These are phyloP conservation scores for Cephalopholis sonnerati DNA, from an alignment of 2,113 vertebrate species.

Conservation along the genomic window DNA sequence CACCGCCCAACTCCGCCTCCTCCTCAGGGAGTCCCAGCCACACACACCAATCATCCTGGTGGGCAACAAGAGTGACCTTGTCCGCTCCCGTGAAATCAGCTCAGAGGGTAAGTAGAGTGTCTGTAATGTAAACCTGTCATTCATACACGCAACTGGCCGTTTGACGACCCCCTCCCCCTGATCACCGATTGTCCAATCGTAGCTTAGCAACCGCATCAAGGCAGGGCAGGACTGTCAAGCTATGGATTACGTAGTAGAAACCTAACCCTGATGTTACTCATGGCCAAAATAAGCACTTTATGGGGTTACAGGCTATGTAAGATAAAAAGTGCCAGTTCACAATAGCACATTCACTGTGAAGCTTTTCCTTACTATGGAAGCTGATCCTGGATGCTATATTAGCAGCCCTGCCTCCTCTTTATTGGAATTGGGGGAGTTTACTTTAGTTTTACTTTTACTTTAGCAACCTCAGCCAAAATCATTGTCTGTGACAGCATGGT, in stretches of 20 bases:
- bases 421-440: background rate
- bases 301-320: too few relatives aligned
- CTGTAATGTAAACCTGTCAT: background rate
- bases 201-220: background rate
- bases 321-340: too few relatives aligned
- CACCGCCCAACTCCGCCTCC: constrained; percentile 85
- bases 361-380: background rate
- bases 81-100: constrained; percentile 86
- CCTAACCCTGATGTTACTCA: too few relatives aligned
- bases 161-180: background rate
- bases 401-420: background rate
- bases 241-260: too few relatives aligned
- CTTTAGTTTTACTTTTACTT: too few relatives aligned
- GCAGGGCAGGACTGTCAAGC: background rate
- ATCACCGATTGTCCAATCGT: background rate
- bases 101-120: constrained; percentile 77
- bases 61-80: constrained; percentile 89
- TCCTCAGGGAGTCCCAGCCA: constrained; percentile 85
- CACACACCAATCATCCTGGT: constrained; percentile 86
- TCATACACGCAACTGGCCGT: too few relatives aligned
- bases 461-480: background rate
- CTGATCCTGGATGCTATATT: background rate
- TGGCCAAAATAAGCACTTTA: too few relatives aligned
- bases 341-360: too few relatives aligned
- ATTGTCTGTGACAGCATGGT: too few relatives aligned